Base-by-base conservation (phyloP, 2,113 vertebrate species). In the Syrrhaptes paradoxus region DNA sequence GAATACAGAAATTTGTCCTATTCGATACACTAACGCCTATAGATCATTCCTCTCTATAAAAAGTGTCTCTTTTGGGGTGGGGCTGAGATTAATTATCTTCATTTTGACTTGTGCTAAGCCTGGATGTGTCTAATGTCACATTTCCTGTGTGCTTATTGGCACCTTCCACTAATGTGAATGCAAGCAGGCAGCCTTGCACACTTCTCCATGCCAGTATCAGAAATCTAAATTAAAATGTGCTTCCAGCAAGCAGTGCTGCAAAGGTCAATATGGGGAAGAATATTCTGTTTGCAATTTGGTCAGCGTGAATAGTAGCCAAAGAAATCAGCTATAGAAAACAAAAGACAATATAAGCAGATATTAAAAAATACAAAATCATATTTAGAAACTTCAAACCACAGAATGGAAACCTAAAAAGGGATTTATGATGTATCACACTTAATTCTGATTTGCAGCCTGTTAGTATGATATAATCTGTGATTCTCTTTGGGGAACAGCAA, bases 401-500 rank as follows among this genome's bases (percentile, higher is more conserved):
- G 59, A 87, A 67, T 62, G 29, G 46, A 87, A 82, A 49, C 63
- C 58, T 85, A 61, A 65, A 90, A 93, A 84, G 36, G 52, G 34
- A 72, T 95, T 73, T 81, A 58, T 81, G 63, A 51, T 75, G 38
- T 74, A 82, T 92, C 49, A 34, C 74, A 82, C 74, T 54, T 89
- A 85, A 83, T 93, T 84, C 80, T 90, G 85, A 86, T 88, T 85
- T 93, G 68, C 84, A 76, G 61, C 83, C 90, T 96, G 72, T 96
- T 88, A 93, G 96, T 94, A 84, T 43, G 82, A 93, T 89, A 91
- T 81, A 66, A 92, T 96, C 89, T 83, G 62, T 80, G 61, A 25
- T 84, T 90, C 62, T 94, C 90, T 87, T 92, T 8, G 18, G 92
- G 88, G 93, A 95, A 76, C 65, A 74, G 87, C 76, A 95, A 93